Base-by-base conservation (phyloP, 2,113 vertebrate species). In the Crotalus tigris region DNA sequence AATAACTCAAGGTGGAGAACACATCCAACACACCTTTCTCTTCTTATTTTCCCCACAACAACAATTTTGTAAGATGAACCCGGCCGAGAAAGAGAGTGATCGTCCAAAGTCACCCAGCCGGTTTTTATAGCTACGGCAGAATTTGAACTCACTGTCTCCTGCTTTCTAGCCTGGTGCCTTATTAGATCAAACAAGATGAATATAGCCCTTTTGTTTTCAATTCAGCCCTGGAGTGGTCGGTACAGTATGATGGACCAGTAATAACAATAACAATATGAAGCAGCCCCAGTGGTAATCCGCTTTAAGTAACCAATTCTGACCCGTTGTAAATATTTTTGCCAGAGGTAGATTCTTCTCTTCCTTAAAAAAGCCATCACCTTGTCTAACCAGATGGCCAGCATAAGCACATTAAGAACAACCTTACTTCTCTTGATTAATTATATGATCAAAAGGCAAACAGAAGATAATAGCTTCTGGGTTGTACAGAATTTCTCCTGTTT, bases 391-490 rank as follows among this genome's bases (percentile, higher is more conserved):
- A 53, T 85, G 91, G 91, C 54, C 29, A n/a, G 4, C 39, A 91
- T 29, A 85, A 92, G 91, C 39, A 49, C 3, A 13, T 61, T 92
- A 87, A 87, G 55, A 61, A n/a, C 26, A 51, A 11, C 85, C 57
- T 92, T 61, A 59, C 51, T 57, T 46, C 19, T 87, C 44, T 86
- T 86, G 90, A 92, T 59, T 87, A 91, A 61, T 57, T 91, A 29
- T 61, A 33, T 87, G n/a, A 92, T 21, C 29, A 44, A 46, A 11
- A 58, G 19, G 15, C 54, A 86, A 87, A 57, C 23, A 87, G 81
- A 26, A 29, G 44, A 51, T 91, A 91, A 86, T 15, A 92, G 55
- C 26, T 91, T n/a, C 91, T 87, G 44, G 81, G 39, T 21, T 59
- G 55, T 8, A 91, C 9, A 15, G 39, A 49, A 86, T 59, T 59